phyloP scores from a whole-genome alignment of 1,140 invertebrate species.

The Aphidius gifuensis region DNA sequence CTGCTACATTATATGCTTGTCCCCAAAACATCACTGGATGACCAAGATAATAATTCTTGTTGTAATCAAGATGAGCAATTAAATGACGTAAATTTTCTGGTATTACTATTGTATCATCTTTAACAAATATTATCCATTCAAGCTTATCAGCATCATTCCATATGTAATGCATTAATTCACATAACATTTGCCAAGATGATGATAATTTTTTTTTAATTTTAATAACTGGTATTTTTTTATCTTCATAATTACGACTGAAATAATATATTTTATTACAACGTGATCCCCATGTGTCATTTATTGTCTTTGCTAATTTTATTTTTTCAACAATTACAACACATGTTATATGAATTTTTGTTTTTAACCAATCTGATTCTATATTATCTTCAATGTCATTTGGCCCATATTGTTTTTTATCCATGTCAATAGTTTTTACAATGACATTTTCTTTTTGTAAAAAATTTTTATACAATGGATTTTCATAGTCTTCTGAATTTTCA shows the following conservation, averaged over 20 bases:
- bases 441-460: conserved; percentile 39
- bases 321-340: conserved; percentile 48
- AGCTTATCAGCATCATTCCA: conserved; percentile 33
- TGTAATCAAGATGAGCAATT: conserved; percentile 45
- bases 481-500: conserved; percentile 13
- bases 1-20: conserved; percentile 53
- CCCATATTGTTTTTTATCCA: conserved; percentile 41
- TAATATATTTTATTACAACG: conserved; percentile 48
- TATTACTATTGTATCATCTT: conserved; percentile 55
- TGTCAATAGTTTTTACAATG: conserved; percentile 27
- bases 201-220: conserved; percentile 40
- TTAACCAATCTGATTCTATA: conserved; percentile 46
- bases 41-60: conserved; percentile 54
- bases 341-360: conserved; percentile 39
- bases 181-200: conserved; percentile 54
- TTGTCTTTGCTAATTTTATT: conserved; percentile 38
- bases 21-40: conserved; percentile 54
- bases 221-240: conserved; percentile 34
- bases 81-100: conserved; percentile 54
- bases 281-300: conserved; percentile 45
- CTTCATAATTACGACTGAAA: conserved; percentile 34
- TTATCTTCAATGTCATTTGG: conserved; percentile 8
- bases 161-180: conserved; percentile 46
- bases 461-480: conserved; percentile 30
- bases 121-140: conserved; percentile 54